Percentiles rank a stretch among this genome's conserved stretches.
These are phyloP conservation scores for Dicrurus megarhynchus DNA, from an alignment of 2,113 vertebrate genomes.

Conservation along the genomic window DNA sequence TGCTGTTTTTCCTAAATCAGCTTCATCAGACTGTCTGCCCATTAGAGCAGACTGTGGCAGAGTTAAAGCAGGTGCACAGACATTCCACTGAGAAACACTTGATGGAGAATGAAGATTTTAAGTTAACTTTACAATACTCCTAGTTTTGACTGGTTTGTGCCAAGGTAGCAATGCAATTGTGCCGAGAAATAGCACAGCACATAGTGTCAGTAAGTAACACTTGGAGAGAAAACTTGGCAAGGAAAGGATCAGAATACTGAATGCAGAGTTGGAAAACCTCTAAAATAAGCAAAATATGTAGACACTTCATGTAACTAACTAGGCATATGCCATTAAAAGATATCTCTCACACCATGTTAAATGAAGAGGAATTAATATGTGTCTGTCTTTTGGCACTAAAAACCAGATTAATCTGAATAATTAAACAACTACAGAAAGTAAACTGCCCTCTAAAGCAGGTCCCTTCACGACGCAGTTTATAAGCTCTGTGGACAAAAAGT, in stretches of 20 bases:
- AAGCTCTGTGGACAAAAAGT: background rate
- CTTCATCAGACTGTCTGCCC: background rate
- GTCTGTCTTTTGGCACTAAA: background rate
- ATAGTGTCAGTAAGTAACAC: background rate
- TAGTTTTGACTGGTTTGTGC: background rate
- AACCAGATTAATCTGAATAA: background rate
- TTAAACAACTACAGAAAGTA: background rate
- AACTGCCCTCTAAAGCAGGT: background rate
- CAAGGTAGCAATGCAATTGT: background rate
- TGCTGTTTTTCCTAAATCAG: background rate
- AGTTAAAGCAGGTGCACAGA: background rate
- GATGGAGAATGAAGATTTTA: background rate
- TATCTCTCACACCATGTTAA: background rate
- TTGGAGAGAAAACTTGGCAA: background rate
- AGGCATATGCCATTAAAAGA: background rate
- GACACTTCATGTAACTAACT: background rate
- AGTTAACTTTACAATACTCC: background rate
- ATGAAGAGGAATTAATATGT: background rate
- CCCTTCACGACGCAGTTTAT: background rate
- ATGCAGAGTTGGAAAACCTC: background rate
- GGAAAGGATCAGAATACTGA: background rate
- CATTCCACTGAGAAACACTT: background rate
- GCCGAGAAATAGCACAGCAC: background rate
- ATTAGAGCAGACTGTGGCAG: background rate
- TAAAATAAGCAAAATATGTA: background rate